phyloP scores from a whole-genome alignment of 1,140 invertebrate genomes.

The Drosophila arizonae region DNA sequence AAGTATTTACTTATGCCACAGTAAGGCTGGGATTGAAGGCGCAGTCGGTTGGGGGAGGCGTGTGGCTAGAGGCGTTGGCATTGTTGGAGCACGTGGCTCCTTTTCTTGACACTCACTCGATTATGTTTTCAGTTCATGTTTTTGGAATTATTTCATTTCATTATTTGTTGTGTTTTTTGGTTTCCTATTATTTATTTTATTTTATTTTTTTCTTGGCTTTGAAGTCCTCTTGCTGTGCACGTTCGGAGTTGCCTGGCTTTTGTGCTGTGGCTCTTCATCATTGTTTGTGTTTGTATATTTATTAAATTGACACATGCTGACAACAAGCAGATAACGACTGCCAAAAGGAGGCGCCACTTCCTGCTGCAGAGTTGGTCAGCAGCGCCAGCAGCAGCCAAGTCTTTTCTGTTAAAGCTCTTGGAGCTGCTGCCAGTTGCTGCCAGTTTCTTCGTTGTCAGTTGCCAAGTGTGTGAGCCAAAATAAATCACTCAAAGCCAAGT shows the following conservation, averaged over 20 bases:
- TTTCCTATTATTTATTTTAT: too few species aligned
- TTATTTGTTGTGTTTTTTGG: slow-evolving; percentile 30
- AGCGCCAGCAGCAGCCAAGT: slow-evolving; percentile 23
- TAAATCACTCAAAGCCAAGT: slow-evolving; percentile 66
- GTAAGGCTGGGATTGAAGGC: neutral
- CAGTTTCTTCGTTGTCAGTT: slow-evolving; percentile 32
- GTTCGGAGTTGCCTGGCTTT: slow-evolving; percentile 8
- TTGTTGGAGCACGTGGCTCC: slow-evolving; percentile 48
- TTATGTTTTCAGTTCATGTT: slow-evolving; percentile 80
- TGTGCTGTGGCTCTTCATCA: slow-evolving; percentile 55
- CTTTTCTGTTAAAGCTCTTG: slow-evolving; percentile 22
- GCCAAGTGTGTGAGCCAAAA: slow-evolving; percentile 33
- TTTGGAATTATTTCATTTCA: slow-evolving; percentile 80
- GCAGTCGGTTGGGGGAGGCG: slow-evolving; percentile 12
- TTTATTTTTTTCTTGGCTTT: slow-evolving; percentile 48
- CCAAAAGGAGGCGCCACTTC: slow-evolving; percentile 36
- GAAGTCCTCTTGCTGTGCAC: slow-evolving; percentile 45
- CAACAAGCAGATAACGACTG: slow-evolving; percentile 57
- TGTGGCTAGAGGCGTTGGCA: slow-evolving; percentile 3
- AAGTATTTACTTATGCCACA: neutral
- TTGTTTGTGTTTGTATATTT: slow-evolving; percentile 75
- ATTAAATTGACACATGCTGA: slow-evolving; percentile 78
- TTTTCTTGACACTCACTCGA: slow-evolving; percentile 75
- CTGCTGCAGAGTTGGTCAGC: slow-evolving; percentile 17
- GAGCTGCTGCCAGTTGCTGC: slow-evolving; percentile 46